A percentile compares a stretch with the other conserved stretches of the same genome.
Conservation (phyloP, 2,888 invertebrate genomes). For the Slavum lentiscoides region DNA sequence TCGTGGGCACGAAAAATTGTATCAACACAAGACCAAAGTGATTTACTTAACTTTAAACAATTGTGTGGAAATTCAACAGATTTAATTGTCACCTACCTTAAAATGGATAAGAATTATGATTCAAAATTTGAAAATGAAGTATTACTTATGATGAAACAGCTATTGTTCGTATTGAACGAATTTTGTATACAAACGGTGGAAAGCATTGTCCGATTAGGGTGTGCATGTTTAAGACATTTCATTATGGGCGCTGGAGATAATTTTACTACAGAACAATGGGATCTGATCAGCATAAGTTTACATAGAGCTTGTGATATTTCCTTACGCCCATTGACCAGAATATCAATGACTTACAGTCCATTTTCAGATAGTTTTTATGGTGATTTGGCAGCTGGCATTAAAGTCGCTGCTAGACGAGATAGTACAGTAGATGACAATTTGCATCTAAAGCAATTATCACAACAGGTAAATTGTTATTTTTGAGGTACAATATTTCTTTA, state of each 20-base stretch:
- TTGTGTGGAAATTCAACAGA: slow-evolving; percentile 92
- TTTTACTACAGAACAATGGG: slow-evolving; percentile 83
- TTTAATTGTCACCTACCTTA: slow-evolving; percentile 80
- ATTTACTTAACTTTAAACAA: slow-evolving; percentile 88
- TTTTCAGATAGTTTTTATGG: slow-evolving; percentile 94
- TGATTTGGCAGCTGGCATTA: slow-evolving; percentile 80
- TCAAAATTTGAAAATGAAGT: slow-evolving; percentile 56
- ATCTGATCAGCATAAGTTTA: slow-evolving; percentile 78
- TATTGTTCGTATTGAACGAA: slow-evolving; percentile 83
- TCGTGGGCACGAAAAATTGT: slow-evolving; percentile 79
- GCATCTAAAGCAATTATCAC: slow-evolving; percentile 82
- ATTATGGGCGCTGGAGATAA: slow-evolving; percentile 82
- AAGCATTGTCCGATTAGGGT: slow-evolving; percentile 86
- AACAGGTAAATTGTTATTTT: slow-evolving; percentile 71
- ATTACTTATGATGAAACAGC: slow-evolving; percentile 82
- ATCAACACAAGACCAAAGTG: slow-evolving; percentile 56
- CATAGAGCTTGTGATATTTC: slow-evolving; percentile 85
- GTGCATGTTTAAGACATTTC: slow-evolving; percentile 84
- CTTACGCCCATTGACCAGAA: slow-evolving; percentile 81
- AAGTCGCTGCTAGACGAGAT: slow-evolving; percentile 89
- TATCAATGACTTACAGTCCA: slow-evolving; percentile 86
- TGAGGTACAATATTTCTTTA: background rate
- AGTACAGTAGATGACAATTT: slow-evolving; percentile 82
- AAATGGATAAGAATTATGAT: slow-evolving; percentile 35
- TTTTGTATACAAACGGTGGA: slow-evolving; percentile 89